Base-by-base conservation (phyloP, 2,888 invertebrate genomes). In the Eupithecia subfuscata region DNA sequence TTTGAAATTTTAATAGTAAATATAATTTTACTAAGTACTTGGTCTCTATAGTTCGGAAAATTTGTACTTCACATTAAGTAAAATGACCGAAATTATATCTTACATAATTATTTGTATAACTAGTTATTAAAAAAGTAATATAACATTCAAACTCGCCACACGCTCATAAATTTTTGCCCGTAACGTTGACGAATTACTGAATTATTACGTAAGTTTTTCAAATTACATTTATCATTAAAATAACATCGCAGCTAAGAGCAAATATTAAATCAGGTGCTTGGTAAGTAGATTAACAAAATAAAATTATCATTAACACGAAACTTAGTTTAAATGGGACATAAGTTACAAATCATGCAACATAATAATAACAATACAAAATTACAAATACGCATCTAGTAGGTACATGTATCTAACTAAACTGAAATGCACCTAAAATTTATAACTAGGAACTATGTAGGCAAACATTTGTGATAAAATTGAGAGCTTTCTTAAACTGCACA, bases 351-450 rank as follows among this genome's bases (percentile, higher is more conserved):
- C 80, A 77, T 74, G 81, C 84, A 80, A 83, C 79, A 85, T 79
- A 83, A 86, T 86, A 84, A 37, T 34, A 40, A 71, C 86, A 83
- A 43, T 68, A 84, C 84, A 84, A 84, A 83, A 40, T 68, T n/a
- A 72, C 78, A 79, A 18, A 45, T 37, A 69, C 76, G 82, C 78
- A 81, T 82, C 80, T 83, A 81, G 82, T 65, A 65, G 82, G 83
- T 79, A 37, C 77, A 80, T 81, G 77, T 79, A 82, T 84, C 82
- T 84, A 68, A 48, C 73, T 75, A 87, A 89, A 85, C 84, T 88
- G 92, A 94, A 93, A 93, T 93, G 94, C 93, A 92, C 91, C 93
- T 93, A 93, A 73, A 70, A 88, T 86, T 85, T 80, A 89, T 84
- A 83, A 85, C 91, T 92, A 93, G 92, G 92, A 93, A 93, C 93